A percentile compares a stretch with the other conserved stretches of the same genome.
phyloP scores from a whole-genome alignment of 2,113 vertebrate genomes.

The Cephalopholis sonnerati region DNA sequence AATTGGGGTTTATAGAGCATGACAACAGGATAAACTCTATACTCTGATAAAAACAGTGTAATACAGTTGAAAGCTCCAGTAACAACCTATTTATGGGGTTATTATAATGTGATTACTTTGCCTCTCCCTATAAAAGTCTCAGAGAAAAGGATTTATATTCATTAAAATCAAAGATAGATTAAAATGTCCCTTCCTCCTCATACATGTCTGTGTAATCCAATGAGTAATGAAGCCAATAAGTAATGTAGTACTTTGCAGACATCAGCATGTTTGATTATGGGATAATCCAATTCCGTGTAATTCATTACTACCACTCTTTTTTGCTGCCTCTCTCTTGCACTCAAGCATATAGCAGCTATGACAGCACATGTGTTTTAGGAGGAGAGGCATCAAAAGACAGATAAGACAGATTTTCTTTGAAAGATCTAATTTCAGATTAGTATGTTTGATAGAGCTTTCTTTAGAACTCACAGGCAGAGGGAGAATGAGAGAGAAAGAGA shows the following conservation, averaged over 20 bases:
- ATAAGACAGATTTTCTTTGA: slow-evolving; percentile 43
- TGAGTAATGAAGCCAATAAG: neutral
- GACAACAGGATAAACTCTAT: neutral
- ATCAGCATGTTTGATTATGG: neutral
- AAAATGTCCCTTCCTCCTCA: neutral
- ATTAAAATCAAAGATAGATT: neutral
- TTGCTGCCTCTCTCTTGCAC: neutral
- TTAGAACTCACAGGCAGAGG: slow-evolving; percentile 37
- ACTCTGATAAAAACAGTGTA: neutral
- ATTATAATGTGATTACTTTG: neutral
- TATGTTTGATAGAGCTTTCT: slow-evolving; percentile 54
- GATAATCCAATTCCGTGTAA: neutral
- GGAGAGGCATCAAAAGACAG: slow-evolving; percentile 22
- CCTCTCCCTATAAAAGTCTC: too few species aligned
- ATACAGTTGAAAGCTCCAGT: neutral
- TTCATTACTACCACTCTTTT: neutral
- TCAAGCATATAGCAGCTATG: neutral
- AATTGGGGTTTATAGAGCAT: too few species aligned
- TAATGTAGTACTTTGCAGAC: neutral
- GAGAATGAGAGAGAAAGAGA: slow-evolving; percentile 1
- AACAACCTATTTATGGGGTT: neutral
- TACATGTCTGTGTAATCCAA: neutral
- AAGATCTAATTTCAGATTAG: slow-evolving; percentile 77
- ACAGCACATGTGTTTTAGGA: neutral
- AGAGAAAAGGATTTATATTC: neutral